Evolutionary conservation across 2,888 invertebrate genomes (phyloP), one percentile per base, ranked within the genome.

Genomic region (Ophion costatus): DNA sequence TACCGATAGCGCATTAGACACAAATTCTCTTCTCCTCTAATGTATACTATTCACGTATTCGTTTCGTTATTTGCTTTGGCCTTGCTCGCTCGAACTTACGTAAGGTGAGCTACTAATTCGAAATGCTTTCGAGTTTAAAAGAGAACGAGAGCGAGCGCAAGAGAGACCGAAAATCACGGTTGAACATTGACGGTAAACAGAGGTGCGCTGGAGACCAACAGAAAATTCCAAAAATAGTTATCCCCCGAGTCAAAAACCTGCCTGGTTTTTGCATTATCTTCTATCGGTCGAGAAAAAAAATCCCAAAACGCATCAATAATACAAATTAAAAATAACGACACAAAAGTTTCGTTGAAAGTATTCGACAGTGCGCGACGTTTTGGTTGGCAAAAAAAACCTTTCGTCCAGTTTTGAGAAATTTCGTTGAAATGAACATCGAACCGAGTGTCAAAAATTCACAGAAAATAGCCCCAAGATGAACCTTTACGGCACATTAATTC

Each of bases 1-100:
- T 51, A 24, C n/a, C 11, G 42, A 77, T 78, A 61, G 70, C 78
- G 69, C 63, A 64, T 79, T 71, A 71, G 38, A 64, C 42, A 67
- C 69, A 70, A 70, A 42, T 59, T 79, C 56, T 71, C 63, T 56
- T 76, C 42, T 70, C 56, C 61, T 57, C 77, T 69, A 71, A 71
- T 71, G 64, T 42, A 78, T 61, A 71, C 45, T 38, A 64, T 79
- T 79, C 79, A 29, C 56, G 63, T 71, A 56, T 67, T 24, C 64
- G 71, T 79, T 78, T 79, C 70, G 71, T 79, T 79, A 79, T 79
- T 79, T 71, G 79, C 71, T 29, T 71, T 79, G 79, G 71, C 79
- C 79, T 79, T 79, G 79, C 61, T 77, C 61, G 45, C 45, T 73
- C 79, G 75, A 63, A 80, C 69, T 83, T 83, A 79, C 79, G 69